These are phyloP conservation scores for Epinephelus moara DNA, from an alignment of 2,113 vertebrate genomes.

Conservation along the genomic window DNA sequence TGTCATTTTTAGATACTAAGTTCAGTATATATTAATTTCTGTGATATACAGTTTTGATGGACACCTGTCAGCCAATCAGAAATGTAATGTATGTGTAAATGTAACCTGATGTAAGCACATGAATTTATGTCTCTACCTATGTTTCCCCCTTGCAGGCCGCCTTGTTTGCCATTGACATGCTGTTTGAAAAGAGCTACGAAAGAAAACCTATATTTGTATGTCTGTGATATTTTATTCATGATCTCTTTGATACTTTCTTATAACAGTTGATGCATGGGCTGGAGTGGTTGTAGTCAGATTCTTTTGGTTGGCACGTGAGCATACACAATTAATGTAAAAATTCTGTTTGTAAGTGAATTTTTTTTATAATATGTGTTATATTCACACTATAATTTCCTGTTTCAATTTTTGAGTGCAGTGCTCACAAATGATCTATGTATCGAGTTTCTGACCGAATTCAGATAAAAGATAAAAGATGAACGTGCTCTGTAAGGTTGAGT, in stretches of 20 bases:
- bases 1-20: no score
- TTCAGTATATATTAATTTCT: no score
- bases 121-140: not conserved
- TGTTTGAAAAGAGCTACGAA: slow-evolving; percentile 90
- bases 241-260: no score
- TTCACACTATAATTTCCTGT: not conserved
- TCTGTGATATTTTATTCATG: slow-evolving; percentile 17
- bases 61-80: no score
- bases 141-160: slow-evolving; percentile 87
- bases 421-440: not conserved
- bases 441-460: not conserved
- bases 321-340: not conserved
- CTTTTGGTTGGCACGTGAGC: not conserved
- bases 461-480: not conserved
- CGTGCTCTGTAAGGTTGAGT: not conserved
- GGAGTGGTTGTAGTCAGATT: not conserved
- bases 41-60: no score
- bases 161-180: slow-evolving; percentile 92
- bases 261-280: not conserved
- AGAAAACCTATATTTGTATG: slow-evolving; percentile 94
- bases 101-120: not conserved
- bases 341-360: no score
- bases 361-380: not conserved
- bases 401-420: not conserved
- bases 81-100: no score